Conservation (phyloP, 2,113 vertebrate species). For the Orycteropus afer region DNA sequence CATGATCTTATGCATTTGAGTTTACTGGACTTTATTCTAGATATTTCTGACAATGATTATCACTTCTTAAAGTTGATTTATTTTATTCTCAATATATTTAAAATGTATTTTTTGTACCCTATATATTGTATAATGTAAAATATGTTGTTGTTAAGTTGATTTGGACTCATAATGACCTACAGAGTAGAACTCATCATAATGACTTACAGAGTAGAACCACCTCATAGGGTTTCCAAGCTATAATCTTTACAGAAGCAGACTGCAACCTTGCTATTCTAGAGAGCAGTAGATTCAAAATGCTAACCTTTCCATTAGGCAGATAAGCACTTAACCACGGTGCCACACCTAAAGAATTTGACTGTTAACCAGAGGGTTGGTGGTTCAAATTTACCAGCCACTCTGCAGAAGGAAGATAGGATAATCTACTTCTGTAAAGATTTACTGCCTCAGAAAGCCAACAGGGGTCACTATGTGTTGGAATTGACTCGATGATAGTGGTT, state of each 20-base stretch:
- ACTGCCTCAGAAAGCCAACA: too few species aligned
- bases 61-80: not conserved
- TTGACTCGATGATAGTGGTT: too few species aligned
- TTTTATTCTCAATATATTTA: not conserved
- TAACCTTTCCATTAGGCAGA: too few species aligned
- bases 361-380: too few species aligned
- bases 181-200: not conserved
- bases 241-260: not conserved
- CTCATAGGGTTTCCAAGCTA: not conserved
- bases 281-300: not conserved
- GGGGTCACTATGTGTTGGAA: too few species aligned
- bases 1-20: not conserved
- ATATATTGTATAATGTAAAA: not conserved
- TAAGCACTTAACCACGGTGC: too few species aligned
- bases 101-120: not conserved
- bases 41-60: not conserved
- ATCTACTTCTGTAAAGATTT: too few species aligned
- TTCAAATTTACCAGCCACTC: too few species aligned
- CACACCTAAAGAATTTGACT: too few species aligned
- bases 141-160: not conserved
- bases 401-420: too few species aligned
- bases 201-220: not conserved
- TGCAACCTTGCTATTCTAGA: not conserved
- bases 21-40: not conserved
- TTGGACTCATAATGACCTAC: not conserved